Percentiles rank a stretch among this genome's conserved stretches.
Evolutionary conservation across 2,888 invertebrate genomes (phyloP).

Genomic region (Rambutsinella grinnellia): DNA sequence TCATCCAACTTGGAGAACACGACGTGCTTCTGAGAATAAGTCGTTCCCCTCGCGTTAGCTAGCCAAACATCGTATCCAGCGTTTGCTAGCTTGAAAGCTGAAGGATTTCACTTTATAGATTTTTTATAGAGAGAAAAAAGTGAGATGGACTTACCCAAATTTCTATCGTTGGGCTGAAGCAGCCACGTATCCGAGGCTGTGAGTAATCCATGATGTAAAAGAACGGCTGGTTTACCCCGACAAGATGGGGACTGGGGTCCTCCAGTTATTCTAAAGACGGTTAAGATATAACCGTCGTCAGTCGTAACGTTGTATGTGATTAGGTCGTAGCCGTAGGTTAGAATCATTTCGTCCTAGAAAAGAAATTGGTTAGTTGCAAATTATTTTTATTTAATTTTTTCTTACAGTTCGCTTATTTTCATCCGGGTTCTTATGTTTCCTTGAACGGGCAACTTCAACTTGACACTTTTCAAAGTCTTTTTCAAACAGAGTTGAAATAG

Average conservation of each 20-base stretch:
- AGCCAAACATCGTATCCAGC: constrained; percentile 45
- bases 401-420: constrained; percentile 20
- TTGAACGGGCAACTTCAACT: constrained; percentile 9
- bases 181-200: constrained; percentile 40
- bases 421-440: constrained; percentile 8
- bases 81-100: constrained; percentile 30
- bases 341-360: constrained; percentile 15
- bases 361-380: neutral
- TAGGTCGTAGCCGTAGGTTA: constrained; percentile 7
- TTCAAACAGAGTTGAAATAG: constrained; percentile 3
- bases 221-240: constrained; percentile 25
- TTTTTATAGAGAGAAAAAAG: neutral
- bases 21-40: constrained; percentile 26
- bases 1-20: constrained; percentile 1
- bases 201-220: constrained; percentile 40
- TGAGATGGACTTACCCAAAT: constrained; percentile 21
- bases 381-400: neutral
- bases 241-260: constrained; percentile 13
- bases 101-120: neutral
- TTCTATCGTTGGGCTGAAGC: constrained; percentile 26
- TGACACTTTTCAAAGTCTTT: constrained; percentile 12
- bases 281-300: constrained; percentile 43
- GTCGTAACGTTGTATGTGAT: constrained; percentile 33
- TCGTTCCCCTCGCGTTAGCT: constrained; percentile 29
- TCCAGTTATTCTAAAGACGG: constrained; percentile 30